These are phyloP conservation scores for cat (Felis catus) DNA, from an alignment of 2,113 vertebrate species.

Conservation along the genomic window F.catus_Fca126_mat1.0 CM031411.1:89687001-89687500, in stretches of 20 bases:
- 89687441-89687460: constrained; percentile 17
- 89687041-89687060: constrained; percentile 62
- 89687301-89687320: constrained; percentile 86
- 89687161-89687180: constrained; percentile 84
- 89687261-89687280: constrained; percentile 99
- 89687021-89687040: constrained; percentile 9
- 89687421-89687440: constrained; percentile 41
- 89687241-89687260: constrained; percentile 99
- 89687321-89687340: constrained; percentile 72
- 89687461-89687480: neutral
- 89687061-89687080: constrained; percentile 74
- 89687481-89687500: neutral
- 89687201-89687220: constrained; percentile 99
- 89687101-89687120: constrained; percentile 83
- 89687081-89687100: constrained; percentile 81
- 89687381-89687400: constrained; percentile 20
- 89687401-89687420: neutral
- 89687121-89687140: constrained; percentile 86
- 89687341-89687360: constrained; percentile 61
- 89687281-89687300: constrained; percentile 99
- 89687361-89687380: neutral
- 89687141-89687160: constrained; percentile 78
- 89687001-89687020: constrained; percentile 1
- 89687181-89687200: constrained; percentile 88
- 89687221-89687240: constrained; percentile 99